phyloP scores from a whole-genome alignment of 2,797 vertebrate species.

The Lepus oiostolus region DNA sequence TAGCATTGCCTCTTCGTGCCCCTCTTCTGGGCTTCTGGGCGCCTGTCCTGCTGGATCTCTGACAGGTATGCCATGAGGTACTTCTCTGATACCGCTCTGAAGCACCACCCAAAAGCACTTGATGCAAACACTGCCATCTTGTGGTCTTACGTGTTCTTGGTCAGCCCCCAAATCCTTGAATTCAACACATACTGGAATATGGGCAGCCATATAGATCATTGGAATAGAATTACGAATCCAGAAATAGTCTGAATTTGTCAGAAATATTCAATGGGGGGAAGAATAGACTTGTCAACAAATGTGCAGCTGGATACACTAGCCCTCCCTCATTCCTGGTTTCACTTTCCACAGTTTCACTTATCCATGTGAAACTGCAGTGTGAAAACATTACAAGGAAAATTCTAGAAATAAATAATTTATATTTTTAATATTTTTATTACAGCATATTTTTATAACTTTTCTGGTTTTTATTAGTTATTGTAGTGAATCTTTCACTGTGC shows the following conservation, averaged over 20 bases:
- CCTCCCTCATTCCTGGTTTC: too few species aligned
- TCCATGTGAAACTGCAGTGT: too few species aligned
- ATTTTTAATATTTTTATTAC: too few species aligned
- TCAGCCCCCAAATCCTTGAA: neutral
- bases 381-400: too few species aligned
- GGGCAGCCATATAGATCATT: neutral
- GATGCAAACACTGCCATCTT: slow-evolving; percentile 40
- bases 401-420: too few species aligned
- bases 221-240: neutral
- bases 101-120: neutral
- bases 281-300: neutral
- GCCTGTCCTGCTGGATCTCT: too few species aligned
- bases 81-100: too few species aligned
- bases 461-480: too few species aligned
- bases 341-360: too few species aligned
- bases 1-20: neutral
- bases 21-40: neutral
- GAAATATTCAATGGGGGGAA: neutral
- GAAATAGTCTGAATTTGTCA: neutral
- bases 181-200: neutral
- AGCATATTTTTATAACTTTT: too few species aligned
- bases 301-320: neutral
- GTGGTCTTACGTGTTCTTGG: neutral
- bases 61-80: too few species aligned
- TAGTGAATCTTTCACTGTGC: too few species aligned